These are phyloP conservation scores for Heliocidaris erythrogramma DNA, from an alignment of 35 echinoderm and acorn worm genomes.

Conservation along the genomic window DNA sequence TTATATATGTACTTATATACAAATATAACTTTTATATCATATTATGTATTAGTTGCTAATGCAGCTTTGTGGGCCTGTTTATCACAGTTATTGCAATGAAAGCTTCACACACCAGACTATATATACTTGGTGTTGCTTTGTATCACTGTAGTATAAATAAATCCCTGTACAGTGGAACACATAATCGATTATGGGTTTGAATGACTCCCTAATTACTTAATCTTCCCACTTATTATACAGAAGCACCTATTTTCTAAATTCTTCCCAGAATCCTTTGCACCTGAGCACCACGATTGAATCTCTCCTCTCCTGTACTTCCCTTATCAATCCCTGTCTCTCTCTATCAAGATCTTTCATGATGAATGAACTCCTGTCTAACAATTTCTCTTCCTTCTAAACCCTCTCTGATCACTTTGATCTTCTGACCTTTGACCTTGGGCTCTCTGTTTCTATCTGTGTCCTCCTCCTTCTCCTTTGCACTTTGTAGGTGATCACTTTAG, in stretches of 20 bases:
- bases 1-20: background rate
- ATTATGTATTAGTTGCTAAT: background rate
- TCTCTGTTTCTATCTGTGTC: slow-evolving; percentile 22
- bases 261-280: slow-evolving; percentile 8
- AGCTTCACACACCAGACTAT: background rate
- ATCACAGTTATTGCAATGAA: background rate
- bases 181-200: background rate
- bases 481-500: slow-evolving; percentile 94
- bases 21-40: background rate
- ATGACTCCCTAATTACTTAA: background rate
- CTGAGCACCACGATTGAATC: background rate
- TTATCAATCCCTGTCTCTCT: background rate
- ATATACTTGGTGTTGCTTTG: background rate
- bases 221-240: slow-evolving; percentile 8
- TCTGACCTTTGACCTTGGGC: slow-evolving; percentile 23
- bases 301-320: background rate
- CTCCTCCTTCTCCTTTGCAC: slow-evolving; percentile 30
- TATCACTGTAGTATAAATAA: background rate
- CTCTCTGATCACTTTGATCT: background rate
- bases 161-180: background rate
- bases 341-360: background rate
- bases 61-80: background rate
- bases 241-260: background rate
- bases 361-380: background rate
- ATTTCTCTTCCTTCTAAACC: background rate